These are phyloP conservation scores for Crotophaga sulcirostris DNA, from an alignment of 2,113 vertebrate species.

Conservation along the genomic window DNA sequence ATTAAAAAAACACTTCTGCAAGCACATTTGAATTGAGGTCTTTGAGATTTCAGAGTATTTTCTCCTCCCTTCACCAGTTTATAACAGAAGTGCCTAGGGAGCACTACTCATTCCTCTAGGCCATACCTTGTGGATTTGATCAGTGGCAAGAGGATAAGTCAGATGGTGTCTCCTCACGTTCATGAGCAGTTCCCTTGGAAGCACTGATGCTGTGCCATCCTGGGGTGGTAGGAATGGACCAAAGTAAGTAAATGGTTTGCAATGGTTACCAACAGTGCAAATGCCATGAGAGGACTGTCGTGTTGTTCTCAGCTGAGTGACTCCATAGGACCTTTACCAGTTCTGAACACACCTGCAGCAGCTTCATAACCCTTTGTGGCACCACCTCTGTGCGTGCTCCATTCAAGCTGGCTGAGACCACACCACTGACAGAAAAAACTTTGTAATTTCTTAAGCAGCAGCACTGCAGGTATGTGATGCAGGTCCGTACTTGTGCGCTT, in stretches of 20 bases:
- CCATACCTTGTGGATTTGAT: not conserved
- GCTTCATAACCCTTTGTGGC: accelerated
- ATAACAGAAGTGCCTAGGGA: not conserved
- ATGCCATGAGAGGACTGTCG: not conserved
- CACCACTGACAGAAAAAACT: not conserved
- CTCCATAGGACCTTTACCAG: accelerated
- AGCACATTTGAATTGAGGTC: not conserved
- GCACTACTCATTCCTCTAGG: not conserved
- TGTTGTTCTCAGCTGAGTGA: not conserved
- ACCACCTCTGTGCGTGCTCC: accelerated
- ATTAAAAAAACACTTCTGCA: conserved; percentile 11
- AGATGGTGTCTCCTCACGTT: not conserved
- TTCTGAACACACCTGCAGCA: not conserved
- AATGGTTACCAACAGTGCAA: not conserved
- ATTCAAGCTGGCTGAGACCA: not conserved
- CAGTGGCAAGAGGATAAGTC: not conserved
- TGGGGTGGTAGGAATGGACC: not conserved
- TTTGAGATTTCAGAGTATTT: not conserved
- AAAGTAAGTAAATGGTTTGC: not conserved
- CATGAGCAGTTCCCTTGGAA: not conserved
- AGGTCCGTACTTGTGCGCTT: accelerated
- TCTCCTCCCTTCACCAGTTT: not conserved
- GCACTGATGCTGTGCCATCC: accelerated
- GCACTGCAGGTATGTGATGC: not conserved
- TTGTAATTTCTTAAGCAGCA: not conserved